A percentile compares a stretch with the other conserved stretches of the same genome.
Evolutionary conservation across 2,113 vertebrate genomes (phyloP).

Genomic region (Artemisiospiza belli): DNA sequence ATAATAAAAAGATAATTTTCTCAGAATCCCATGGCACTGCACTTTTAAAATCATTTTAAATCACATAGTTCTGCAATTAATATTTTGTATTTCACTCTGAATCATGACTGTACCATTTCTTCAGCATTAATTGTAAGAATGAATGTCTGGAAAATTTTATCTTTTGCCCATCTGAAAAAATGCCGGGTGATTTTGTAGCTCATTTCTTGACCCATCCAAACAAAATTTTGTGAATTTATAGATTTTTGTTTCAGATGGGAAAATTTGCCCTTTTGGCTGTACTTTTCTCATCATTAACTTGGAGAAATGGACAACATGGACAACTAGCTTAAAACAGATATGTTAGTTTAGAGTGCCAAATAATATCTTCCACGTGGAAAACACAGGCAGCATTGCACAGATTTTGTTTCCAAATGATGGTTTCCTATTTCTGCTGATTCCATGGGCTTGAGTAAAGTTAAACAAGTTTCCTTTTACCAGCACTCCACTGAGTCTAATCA

Average conservation of each 20-base stretch:
- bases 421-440: slow-evolving; percentile 21
- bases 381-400: background rate
- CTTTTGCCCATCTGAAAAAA: background rate
- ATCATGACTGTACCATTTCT: background rate
- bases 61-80: background rate
- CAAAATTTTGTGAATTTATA: background rate
- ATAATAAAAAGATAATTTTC: background rate
- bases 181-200: background rate
- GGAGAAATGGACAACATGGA: background rate
- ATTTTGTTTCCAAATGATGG: background rate
- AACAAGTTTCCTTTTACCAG: background rate
- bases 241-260: background rate
- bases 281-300: background rate
- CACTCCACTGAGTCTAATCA: background rate
- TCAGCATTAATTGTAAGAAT: background rate
- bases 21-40: background rate
- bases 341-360: background rate
- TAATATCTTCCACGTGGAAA: background rate
- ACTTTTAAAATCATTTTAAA: background rate
- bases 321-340: background rate
- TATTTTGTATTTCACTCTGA: background rate
- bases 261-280: background rate
- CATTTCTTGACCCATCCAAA: background rate
- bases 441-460: background rate
- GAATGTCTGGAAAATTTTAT: background rate